Evolutionary conservation across 2,113 vertebrate genomes (phyloP).

Genomic region (Genyomyrus donnyi): DNA sequence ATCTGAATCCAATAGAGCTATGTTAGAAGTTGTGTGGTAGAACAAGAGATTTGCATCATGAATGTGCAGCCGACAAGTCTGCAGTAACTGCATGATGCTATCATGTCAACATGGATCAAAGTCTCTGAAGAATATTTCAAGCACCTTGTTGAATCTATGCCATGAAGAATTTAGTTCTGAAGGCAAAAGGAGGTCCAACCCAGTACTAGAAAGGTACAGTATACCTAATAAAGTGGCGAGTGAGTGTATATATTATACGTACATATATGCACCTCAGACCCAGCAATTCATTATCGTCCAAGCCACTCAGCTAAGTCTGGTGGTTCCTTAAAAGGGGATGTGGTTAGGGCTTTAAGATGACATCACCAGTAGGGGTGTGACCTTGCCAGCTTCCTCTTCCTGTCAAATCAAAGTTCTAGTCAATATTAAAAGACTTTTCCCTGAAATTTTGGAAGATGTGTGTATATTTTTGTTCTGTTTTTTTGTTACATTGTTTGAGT

Average conservation of each 20-base stretch:
- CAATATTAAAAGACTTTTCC: not conserved
- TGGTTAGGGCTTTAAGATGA: not conserved
- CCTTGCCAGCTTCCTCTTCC: not conserved
- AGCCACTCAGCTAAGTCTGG: not conserved
- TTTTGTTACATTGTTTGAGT: not conserved
- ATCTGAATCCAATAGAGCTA: not conserved
- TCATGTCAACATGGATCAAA: not conserved
- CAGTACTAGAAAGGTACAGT: not conserved
- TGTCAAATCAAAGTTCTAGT: not conserved
- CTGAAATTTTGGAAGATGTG: not conserved
- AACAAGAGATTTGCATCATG: not conserved
- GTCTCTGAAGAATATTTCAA: not conserved
- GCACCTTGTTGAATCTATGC: not conserved
- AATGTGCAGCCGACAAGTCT: no score
- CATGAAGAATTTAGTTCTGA: not conserved
- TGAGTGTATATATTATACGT: not conserved
- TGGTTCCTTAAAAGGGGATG: not conserved
- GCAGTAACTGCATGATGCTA: no score
- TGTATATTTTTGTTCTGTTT: not conserved
- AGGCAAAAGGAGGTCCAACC: not conserved
- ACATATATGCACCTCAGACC: not conserved
- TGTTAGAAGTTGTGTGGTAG: not conserved
- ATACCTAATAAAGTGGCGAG: not conserved
- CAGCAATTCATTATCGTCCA: not conserved
- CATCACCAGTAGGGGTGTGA: not conserved